phyloP scores from a whole-genome alignment of 2,888 invertebrate species.

The Eudemis profundana region DNA sequence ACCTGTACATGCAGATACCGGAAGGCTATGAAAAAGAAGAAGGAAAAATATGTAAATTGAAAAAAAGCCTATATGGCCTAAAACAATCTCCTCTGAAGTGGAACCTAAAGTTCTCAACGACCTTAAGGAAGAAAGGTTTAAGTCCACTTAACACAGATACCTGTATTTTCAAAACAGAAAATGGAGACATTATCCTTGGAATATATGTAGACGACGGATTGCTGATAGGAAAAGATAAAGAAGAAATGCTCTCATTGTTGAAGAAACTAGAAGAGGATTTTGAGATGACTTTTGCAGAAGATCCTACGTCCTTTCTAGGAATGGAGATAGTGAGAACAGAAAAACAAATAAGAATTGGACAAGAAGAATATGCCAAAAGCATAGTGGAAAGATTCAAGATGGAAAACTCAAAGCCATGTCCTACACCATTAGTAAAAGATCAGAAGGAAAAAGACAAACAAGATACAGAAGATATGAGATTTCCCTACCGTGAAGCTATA shows the following conservation, averaged over 20 bases:
- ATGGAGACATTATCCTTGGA: slow-evolving; percentile 2
- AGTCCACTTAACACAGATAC: not conserved
- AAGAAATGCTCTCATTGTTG: slow-evolving; percentile 3
- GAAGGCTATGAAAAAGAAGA: not conserved
- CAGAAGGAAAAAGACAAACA: too few species aligned
- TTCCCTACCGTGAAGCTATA: slow-evolving; percentile 3
- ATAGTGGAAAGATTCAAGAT: not conserved
- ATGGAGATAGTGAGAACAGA: slow-evolving; percentile 19
- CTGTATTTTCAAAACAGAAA: slow-evolving; percentile 4
- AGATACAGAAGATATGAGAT: not conserved
- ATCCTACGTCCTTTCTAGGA: slow-evolving; percentile 6
- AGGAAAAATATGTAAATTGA: slow-evolving; percentile 1
- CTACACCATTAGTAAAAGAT: not conserved
- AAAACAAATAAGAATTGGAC: slow-evolving; percentile 8
- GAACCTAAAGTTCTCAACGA: slow-evolving; percentile 4
- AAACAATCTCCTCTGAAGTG: slow-evolving; percentile 10
- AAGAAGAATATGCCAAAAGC: slow-evolving; percentile 9
- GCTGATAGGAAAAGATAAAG: not conserved
- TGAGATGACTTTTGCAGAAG: not conserved
- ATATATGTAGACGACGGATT: not conserved
- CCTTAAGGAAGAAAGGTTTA: not conserved
- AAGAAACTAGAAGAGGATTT: slow-evolving; percentile 2
- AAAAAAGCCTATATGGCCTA: slow-evolving; percentile 8
- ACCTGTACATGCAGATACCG: not conserved
- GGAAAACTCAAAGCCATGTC: not conserved